Percentiles rank a stretch among this genome's conserved stretches.
Conservation (phyloP, 2,113 vertebrate genomes). For the Eidolon helvum region DNA sequence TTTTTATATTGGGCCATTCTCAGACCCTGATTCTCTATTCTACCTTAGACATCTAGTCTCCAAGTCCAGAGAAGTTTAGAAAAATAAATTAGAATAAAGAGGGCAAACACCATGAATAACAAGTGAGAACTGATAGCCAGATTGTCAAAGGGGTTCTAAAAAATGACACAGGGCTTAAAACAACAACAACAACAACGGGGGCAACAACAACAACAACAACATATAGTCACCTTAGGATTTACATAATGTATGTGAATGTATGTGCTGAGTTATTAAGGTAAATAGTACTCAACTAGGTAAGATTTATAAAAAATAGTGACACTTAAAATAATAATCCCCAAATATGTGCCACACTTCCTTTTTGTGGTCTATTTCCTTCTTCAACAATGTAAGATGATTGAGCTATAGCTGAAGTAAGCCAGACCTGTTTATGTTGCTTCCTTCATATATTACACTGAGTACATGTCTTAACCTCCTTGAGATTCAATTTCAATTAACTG, state of each 20-base stretch:
- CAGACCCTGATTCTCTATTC: neutral
- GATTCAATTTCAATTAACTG: neutral
- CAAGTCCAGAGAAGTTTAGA: neutral
- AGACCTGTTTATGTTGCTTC: neutral
- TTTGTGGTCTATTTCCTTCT: neutral
- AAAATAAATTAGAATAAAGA: neutral
- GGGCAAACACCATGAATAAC: neutral
- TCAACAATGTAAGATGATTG: neutral
- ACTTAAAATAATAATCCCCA: neutral
- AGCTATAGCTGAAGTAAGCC: neutral
- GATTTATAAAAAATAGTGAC: neutral
- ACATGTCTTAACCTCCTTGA: neutral
- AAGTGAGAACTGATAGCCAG: neutral
- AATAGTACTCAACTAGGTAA: neutral
- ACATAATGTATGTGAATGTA: neutral
- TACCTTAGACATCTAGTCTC: neutral
- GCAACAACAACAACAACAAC: no score
- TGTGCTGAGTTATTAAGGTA: neutral
- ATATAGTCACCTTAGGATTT: neutral
- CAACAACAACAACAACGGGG: neutral
- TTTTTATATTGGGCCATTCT: neutral
- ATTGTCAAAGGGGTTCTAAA: neutral
- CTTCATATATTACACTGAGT: neutral
- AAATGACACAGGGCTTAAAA: neutral
- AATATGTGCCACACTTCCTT: neutral